Evolutionary conservation across 1,140 invertebrate species (phyloP).

Genomic region (Vollenhovia emeryi): DNA sequence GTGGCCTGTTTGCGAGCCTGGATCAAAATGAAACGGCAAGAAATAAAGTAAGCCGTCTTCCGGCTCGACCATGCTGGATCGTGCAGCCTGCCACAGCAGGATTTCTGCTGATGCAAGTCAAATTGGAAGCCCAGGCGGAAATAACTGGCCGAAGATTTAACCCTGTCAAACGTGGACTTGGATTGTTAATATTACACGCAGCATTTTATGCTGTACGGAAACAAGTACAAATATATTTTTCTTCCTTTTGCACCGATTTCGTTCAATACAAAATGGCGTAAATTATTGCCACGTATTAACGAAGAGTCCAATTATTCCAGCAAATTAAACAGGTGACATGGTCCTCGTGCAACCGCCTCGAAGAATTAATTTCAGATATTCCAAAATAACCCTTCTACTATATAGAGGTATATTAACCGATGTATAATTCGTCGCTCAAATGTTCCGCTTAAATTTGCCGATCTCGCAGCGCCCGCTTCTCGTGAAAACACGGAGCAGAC

Average conservation of each 20-base stretch:
- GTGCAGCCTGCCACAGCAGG: background rate
- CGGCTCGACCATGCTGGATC: background rate
- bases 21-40: conserved; percentile 50
- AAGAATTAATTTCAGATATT: background rate
- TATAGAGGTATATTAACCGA: background rate
- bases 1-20: conserved; percentile 53
- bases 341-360: background rate
- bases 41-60: conserved; percentile 50
- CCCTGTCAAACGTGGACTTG: background rate
- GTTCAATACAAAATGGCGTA: background rate
- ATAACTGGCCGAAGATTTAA: background rate
- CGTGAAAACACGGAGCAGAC: conserved; percentile 27
- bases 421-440: background rate
- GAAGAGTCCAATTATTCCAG: background rate
- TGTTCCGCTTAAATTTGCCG: conserved; percentile 12
- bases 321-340: background rate
- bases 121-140: background rate
- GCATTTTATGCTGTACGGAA: background rate
- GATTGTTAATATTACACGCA: background rate
- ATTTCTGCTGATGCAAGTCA: background rate
- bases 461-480: background rate
- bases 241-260: background rate
- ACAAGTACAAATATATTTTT: background rate
- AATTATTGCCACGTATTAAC: background rate
- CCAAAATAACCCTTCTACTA: background rate